phyloP scores from a whole-genome alignment of 2,888 invertebrate genomes.

The Ganaspis brasiliensis region DNA sequence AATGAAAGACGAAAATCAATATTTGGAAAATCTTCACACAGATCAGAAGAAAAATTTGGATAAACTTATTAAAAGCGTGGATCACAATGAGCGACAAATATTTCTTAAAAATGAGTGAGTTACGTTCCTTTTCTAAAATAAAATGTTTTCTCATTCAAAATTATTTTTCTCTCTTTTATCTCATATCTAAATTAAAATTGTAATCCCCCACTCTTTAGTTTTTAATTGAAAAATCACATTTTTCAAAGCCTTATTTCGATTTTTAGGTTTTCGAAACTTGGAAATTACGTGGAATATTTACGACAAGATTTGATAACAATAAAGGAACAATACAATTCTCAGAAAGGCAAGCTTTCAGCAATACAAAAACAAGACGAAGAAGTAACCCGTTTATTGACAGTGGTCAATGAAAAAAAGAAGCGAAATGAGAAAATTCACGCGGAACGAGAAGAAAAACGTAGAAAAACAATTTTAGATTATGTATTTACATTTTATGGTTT shows the following conservation, averaged over 20 bases:
- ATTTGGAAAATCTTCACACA: neutral
- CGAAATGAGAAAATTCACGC: neutral
- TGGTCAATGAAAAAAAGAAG: neutral
- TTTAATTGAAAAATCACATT: too few species aligned
- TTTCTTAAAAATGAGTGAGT: constrained; percentile 1
- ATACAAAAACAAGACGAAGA: neutral
- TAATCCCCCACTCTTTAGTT: too few species aligned
- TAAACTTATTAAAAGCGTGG: neutral
- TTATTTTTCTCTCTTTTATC: too few species aligned
- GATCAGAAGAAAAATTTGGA: constrained; percentile 7
- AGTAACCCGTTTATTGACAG: neutral
- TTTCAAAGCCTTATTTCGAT: too few species aligned
- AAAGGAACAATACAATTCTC: neutral
- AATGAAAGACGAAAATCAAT: neutral
- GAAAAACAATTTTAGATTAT: neutral
- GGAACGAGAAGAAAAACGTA: too few species aligned
- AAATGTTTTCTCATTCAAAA: neutral
- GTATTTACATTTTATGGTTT: too few species aligned
- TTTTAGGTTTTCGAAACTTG: neutral
- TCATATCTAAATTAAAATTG: too few species aligned
- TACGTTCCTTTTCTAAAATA: neutral
- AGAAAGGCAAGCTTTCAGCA: neutral
- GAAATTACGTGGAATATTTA: neutral
- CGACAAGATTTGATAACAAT: neutral
- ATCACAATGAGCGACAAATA: neutral